phyloP scores from a whole-genome alignment of 1,140 invertebrate species.

The Zophobas morio region DNA sequence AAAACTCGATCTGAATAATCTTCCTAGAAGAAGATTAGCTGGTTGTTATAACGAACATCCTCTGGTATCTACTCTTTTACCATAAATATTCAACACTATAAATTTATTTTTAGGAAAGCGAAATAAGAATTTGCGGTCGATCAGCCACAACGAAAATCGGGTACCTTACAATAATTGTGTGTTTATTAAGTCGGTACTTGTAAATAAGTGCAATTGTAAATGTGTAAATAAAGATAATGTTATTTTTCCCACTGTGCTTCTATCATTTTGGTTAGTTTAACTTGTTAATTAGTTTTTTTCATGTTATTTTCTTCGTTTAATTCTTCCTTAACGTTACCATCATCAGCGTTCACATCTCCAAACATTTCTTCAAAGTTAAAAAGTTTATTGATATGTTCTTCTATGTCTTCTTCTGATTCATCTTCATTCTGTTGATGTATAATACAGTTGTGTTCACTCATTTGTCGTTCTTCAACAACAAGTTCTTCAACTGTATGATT shows the following conservation, averaged over 20 bases:
- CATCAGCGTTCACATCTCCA: slow-evolving; percentile 28
- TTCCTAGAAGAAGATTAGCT: slow-evolving; percentile 76
- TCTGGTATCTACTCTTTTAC: slow-evolving; percentile 68
- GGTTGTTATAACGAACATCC: slow-evolving; percentile 84
- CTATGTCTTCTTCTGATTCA: slow-evolving; percentile 33
- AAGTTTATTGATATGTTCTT: slow-evolving; percentile 48
- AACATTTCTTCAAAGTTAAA: slow-evolving; percentile 52
- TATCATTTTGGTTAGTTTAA: background rate
- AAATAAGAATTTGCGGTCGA: slow-evolving; percentile 71
- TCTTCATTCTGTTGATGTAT: slow-evolving; percentile 10
- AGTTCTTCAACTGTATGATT: slow-evolving; percentile 15
- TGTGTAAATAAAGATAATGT: slow-evolving; percentile 18
- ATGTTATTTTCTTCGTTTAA: slow-evolving; percentile 26
- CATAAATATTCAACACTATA: slow-evolving; percentile 18
- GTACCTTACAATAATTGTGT: background rate
- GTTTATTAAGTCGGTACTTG: slow-evolving; percentile 9
- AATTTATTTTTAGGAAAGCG: slow-evolving; percentile 67
- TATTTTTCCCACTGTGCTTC: background rate
- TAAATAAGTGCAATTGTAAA: background rate
- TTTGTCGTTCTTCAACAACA: slow-evolving; percentile 3
- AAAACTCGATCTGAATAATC: slow-evolving; percentile 79
- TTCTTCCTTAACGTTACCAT: slow-evolving; percentile 42
- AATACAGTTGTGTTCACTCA: slow-evolving; percentile 8
- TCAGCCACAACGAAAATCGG: slow-evolving; percentile 20
- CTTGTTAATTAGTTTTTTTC: slow-evolving; percentile 1